Evolutionary conservation across 2,113 vertebrate species (phyloP).

Genomic region (Corvus moneduloides): DNA sequence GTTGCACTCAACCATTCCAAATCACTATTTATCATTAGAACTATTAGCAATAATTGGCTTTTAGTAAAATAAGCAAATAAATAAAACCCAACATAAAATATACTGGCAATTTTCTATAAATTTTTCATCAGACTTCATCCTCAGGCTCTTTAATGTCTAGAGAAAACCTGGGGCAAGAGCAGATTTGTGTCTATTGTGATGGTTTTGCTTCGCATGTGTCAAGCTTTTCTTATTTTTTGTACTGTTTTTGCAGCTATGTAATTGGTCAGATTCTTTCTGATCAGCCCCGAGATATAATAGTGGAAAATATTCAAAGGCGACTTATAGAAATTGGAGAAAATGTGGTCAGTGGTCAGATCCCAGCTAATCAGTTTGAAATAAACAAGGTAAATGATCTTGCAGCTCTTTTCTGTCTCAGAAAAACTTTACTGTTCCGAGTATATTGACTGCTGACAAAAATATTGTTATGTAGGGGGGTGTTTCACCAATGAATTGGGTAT

Average conservation of each 20-base stretch:
- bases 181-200: background rate
- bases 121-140: background rate
- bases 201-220: background rate
- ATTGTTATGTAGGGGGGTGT: background rate
- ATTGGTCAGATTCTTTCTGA: conserved; percentile 97
- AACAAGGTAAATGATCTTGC: conserved; percentile 84
- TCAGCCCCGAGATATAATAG: conserved; percentile 88
- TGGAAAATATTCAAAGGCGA: conserved; percentile 95
- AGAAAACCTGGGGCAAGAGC: background rate
- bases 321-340: conserved; percentile 92
- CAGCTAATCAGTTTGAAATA: conserved; percentile 90
- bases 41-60: background rate
- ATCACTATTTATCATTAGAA: background rate
- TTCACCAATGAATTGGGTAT: background rate
- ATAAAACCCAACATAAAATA: background rate
- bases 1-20: background rate
- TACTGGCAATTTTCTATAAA: background rate
- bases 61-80: conserved; percentile 17
- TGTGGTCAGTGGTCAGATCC: conserved; percentile 80
- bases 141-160: background rate
- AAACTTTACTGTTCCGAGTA: background rate
- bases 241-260: conserved; percentile 81
- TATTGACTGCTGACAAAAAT: background rate
- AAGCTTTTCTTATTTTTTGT: background rate
- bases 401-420: background rate